A percentile compares a stretch with the other conserved stretches of the same genome.
Evolutionary conservation across 2,888 invertebrate genomes (phyloP).

Genomic region (Globia sparganii): DNA sequence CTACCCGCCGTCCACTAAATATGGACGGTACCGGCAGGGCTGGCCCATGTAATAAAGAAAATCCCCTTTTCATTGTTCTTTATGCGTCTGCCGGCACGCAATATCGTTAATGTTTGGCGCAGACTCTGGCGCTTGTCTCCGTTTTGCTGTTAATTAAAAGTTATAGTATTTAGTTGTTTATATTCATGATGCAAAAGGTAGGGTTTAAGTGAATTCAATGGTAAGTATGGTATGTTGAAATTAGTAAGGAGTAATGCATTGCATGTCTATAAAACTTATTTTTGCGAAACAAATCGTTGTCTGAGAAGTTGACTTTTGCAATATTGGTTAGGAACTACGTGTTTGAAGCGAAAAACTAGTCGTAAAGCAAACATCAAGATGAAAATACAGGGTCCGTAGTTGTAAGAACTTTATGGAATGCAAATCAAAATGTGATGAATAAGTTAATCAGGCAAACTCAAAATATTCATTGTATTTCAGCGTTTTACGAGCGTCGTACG

Average conservation of each 20-base stretch:
- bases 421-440: background rate
- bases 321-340: background rate
- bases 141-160: slow-evolving; percentile 60
- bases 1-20: slow-evolving; percentile 57
- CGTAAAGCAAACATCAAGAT: background rate
- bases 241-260: background rate
- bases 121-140: slow-evolving; percentile 56
- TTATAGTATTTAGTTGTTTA: slow-evolving; percentile 53
- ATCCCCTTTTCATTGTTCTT: slow-evolving; percentile 84
- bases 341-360: background rate
- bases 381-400: background rate
- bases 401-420: background rate
- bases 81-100: slow-evolving; percentile 82
- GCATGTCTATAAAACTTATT: background rate
- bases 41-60: slow-evolving; percentile 77
- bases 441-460: background rate
- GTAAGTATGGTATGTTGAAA: background rate
- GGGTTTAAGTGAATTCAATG: slow-evolving; percentile 31
- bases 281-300: background rate
- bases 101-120: slow-evolving; percentile 74
- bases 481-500: too few species aligned
- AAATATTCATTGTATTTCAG: background rate
- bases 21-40: slow-evolving; percentile 59
- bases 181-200: slow-evolving; percentile 36
- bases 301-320: background rate